Base-by-base conservation (phyloP, 2,888 invertebrate genomes). In the Tiliacea aurago region DNA sequence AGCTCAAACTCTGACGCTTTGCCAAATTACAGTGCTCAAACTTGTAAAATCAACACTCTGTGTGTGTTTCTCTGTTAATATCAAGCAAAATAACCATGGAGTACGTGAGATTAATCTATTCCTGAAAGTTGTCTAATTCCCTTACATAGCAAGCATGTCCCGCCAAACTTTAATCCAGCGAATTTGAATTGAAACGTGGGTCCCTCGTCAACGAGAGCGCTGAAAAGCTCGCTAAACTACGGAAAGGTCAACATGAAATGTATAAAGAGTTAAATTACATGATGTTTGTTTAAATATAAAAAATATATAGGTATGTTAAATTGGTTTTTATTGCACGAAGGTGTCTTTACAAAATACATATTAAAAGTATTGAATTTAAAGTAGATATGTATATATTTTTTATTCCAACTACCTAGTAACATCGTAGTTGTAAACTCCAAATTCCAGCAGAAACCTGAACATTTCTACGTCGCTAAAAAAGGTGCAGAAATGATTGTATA, bases 241-340 rank as follows among this genome's bases (percentile, higher is more conserved):
- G 85, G 51, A 76, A 81, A 70, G 96, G 56, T 73, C 67, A 96
- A 80, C 58, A 67, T 59, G 13, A 73, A 70, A 74, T 37, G 80
- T 79, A 28, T 28, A 49, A 53, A 59, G 53, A 49, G 68, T 66
- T 59, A 63, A 53, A 80, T 71, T 69, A 83, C 64, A 33, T 65
- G 6, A 37, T 37, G 13, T 37, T 47, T 61, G 15, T 51, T 49
- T 37, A 11, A 23, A 62, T 43, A 53, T 53, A 15, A 47, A 37
- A 51, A 51, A 23, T 0, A 0, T 2, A 0, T 62, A 4, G 18
- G 18, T 28, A 20, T 62, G 20, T 20, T 18, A 18, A n/a, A 49
- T 49, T 15, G 18, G 47, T 58, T 73, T 56, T 43, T 20, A 45
- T 73, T 53, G 59, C 23, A 28, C 18, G 20, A 43, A 4, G 51